Conservation (phyloP, 2,797 vertebrate species). For the Salmo trutta region DNA sequence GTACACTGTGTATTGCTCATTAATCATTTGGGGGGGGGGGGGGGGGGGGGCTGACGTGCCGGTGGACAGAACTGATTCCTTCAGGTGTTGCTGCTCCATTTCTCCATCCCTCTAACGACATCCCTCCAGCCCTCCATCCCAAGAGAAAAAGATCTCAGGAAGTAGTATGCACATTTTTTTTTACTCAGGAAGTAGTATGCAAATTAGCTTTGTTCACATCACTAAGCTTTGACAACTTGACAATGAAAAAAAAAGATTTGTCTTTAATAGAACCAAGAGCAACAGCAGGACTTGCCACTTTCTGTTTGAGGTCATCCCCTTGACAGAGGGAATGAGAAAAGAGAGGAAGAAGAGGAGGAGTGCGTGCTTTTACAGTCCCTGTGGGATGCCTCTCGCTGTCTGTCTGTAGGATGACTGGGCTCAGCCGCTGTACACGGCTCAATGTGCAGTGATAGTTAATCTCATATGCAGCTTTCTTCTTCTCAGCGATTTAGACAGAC, state of each 20-base stretch:
- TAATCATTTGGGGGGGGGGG: background rate
- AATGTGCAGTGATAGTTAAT: conserved; percentile 37
- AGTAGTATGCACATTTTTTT: background rate
- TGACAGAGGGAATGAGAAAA: background rate
- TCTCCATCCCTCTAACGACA: too few species aligned
- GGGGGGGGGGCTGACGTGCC: background rate
- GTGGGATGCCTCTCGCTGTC: conserved; percentile 24
- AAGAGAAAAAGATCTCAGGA: background rate
- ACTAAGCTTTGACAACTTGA: background rate
- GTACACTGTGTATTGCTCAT: conserved; percentile 17
- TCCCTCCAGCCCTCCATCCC: background rate
- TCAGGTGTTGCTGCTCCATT: background rate
- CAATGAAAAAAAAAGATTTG: background rate
- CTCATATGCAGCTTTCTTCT: conserved; percentile 21
- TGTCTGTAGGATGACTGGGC: background rate
- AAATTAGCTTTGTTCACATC: background rate
- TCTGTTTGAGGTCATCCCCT: background rate
- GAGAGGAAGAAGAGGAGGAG: conserved; percentile 15
- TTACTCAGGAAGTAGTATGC: background rate
- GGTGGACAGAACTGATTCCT: background rate
- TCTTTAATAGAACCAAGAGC: background rate
- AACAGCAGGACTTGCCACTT: conserved; percentile 24
- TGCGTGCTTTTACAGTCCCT: background rate
- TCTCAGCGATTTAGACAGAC: conserved; percentile 11
- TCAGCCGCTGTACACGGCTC: background rate